These are phyloP conservation scores for Geococcyx californianus DNA, from an alignment of 2,113 vertebrate species.

Conservation along the genomic window DNA sequence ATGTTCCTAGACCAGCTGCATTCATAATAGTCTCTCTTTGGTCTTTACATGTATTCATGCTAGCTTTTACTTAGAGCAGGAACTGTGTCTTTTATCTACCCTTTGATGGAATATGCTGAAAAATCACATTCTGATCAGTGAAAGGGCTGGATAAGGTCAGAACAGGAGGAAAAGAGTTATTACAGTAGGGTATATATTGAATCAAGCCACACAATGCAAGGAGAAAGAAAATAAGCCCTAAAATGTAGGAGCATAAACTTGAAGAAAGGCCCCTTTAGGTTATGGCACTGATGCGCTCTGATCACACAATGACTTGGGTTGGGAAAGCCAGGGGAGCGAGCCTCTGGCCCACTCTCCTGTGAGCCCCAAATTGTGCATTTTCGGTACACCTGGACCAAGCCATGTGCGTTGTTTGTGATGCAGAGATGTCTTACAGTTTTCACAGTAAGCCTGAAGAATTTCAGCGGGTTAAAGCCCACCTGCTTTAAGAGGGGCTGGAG, in stretches of 20 bases:
- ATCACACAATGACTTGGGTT: neutral
- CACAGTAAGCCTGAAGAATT: neutral
- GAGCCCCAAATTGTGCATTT: neutral
- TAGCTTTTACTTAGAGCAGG: neutral
- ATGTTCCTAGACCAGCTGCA: neutral
- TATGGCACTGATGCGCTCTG: fast-evolving
- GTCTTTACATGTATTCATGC: neutral
- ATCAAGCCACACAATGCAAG: neutral
- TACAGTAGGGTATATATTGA: neutral
- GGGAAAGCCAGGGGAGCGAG: neutral
- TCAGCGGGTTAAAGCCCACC: neutral
- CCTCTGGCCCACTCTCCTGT: neutral
- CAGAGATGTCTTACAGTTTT: neutral
- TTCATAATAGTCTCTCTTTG: neutral
- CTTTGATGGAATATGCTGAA: neutral
- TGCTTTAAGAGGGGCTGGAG: neutral
- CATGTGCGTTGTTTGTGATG: neutral
- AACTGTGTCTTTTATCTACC: neutral
- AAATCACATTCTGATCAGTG: neutral
- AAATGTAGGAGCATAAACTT: neutral
- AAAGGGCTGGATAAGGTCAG: neutral
- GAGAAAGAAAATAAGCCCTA: neutral
- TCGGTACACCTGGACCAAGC: neutral
- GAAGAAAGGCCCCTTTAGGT: neutral
- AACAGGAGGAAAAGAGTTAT: neutral